phyloP scores from a whole-genome alignment of 2,113 vertebrate species.

The Turnix velox region DNA sequence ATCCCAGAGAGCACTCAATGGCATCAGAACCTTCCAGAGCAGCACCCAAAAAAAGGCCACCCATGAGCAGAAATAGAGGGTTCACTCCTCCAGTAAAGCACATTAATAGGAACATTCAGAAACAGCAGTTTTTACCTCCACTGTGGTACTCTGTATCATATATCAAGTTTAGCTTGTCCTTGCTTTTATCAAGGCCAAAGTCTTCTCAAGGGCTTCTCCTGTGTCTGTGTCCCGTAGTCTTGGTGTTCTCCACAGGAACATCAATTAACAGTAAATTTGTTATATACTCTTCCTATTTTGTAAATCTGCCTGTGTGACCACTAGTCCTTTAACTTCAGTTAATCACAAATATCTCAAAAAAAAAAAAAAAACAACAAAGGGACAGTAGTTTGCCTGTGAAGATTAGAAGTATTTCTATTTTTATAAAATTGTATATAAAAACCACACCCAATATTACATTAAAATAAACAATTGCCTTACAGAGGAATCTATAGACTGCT shows the following conservation, averaged over 20 bases:
- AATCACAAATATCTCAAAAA: background rate
- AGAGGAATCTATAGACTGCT: background rate
- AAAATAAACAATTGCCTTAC: background rate
- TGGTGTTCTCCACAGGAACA: background rate
- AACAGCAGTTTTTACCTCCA: background rate
- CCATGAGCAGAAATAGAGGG: background rate
- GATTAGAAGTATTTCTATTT: background rate
- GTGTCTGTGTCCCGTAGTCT: background rate
- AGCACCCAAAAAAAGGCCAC: background rate
- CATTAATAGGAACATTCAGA: background rate
- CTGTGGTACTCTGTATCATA: background rate
- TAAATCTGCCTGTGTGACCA: background rate
- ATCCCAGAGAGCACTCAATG: fast-evolving
- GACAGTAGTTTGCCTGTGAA: background rate
- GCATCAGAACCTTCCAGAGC: background rate
- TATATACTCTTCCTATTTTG: too few relatives aligned
- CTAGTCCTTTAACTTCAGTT: background rate
- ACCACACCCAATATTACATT: background rate
- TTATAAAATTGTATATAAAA: background rate
- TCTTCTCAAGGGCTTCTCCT: background rate
- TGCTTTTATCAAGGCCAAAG: background rate
- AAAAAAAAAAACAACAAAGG: too few relatives aligned
- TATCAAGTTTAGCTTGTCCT: background rate
- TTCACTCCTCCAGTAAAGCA: background rate
- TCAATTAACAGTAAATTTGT: background rate